A percentile compares a stretch with the other conserved stretches of the same genome.
phyloP scores from a whole-genome alignment of 1,140 invertebrate species.

The Drosophila eugracilis region DNA sequence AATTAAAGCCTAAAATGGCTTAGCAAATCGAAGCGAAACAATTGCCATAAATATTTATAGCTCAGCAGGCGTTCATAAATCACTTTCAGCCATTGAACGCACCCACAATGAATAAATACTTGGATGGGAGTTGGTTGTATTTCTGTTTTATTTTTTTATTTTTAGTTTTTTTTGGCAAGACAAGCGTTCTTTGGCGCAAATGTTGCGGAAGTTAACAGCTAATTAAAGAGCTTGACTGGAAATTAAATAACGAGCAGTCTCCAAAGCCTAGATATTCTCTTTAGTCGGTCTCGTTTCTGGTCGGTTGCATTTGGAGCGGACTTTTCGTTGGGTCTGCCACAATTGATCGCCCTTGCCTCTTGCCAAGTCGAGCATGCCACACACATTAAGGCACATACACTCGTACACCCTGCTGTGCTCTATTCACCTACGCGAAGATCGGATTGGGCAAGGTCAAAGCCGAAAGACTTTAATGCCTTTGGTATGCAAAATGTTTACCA shows the following conservation, averaged over 20 bases:
- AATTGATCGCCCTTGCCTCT: slow-evolving; percentile 78
- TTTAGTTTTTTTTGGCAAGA: slow-evolving; percentile 27
- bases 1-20: slow-evolving; percentile 61
- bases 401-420: slow-evolving; percentile 66
- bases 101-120: slow-evolving; percentile 62
- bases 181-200: slow-evolving; percentile 61
- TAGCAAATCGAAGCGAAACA: slow-evolving; percentile 67
- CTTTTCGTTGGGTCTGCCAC: slow-evolving; percentile 40
- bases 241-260: slow-evolving; percentile 68
- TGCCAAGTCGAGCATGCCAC: slow-evolving; percentile 77
- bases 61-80: slow-evolving; percentile 64
- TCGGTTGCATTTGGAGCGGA: slow-evolving; percentile 72
- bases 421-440: slow-evolving; percentile 72
- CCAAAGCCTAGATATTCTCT: slow-evolving; percentile 23
- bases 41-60: slow-evolving; percentile 70
- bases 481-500: slow-evolving; percentile 60
- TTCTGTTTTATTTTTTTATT: neutral
- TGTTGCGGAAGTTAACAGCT: slow-evolving; percentile 81
- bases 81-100: slow-evolving; percentile 58
- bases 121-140: slow-evolving; percentile 27
- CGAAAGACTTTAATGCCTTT: slow-evolving; percentile 64
- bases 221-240: slow-evolving; percentile 78
- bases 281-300: slow-evolving; percentile 69
- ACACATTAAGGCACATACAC: slow-evolving; percentile 37
- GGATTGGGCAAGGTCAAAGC: slow-evolving; percentile 68